Evolutionary conservation across 2,113 vertebrate genomes (phyloP), one percentile per base, ranked within the genome.

Genomic region (Microcebus griseorufus): DNA sequence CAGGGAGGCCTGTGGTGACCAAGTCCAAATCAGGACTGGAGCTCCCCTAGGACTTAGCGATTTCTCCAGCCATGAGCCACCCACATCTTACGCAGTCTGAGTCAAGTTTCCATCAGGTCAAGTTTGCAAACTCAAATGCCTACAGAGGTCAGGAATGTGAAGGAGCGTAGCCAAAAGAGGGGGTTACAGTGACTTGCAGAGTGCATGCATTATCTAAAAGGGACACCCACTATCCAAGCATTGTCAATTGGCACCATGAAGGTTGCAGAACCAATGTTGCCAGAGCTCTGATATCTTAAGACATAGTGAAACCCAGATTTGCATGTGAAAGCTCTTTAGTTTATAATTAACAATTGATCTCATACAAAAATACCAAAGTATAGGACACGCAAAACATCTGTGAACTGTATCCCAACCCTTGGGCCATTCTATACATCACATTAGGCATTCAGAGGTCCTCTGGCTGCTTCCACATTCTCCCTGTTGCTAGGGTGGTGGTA

Each of bases 91-190:
- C 3, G 5, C 48, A 20, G 7, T 11, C 48, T 62, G 64, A 22
- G 64, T 32, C 55, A 72, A 29, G 37, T 37, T 67, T 64, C 34
- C 64, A 2, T 18, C 51, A 60, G 9, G 18, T n/a, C 27, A 42
- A 12, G 18, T 6, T 9, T 85, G 22, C 45, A 82, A n/a, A 91
- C 9, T 22, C 42, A 42, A 67, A 60, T 42, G 27, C 32, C 65
- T 14, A 0, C 2, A 37, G 16, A 62, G 7, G 17, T 9, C 32
- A 37, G 10, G 32, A 29, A 9, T 2, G 20, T 3, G 29, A 34
- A 45, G 34, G 2, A 18, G 0, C 0, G 0, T 0, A 37, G 6
- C 25, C 3, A 10, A 48, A 29, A 55, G 27, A 14, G 37, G 58
- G 9, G 34, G n/a, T 60, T 37, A 7, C 5, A 25, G 51, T 23